Evolutionary conservation across 30 jellyfish, hydroid and myxozoan genomes (phyloP).

Genomic region (Nemopilema nomurai): DNA sequence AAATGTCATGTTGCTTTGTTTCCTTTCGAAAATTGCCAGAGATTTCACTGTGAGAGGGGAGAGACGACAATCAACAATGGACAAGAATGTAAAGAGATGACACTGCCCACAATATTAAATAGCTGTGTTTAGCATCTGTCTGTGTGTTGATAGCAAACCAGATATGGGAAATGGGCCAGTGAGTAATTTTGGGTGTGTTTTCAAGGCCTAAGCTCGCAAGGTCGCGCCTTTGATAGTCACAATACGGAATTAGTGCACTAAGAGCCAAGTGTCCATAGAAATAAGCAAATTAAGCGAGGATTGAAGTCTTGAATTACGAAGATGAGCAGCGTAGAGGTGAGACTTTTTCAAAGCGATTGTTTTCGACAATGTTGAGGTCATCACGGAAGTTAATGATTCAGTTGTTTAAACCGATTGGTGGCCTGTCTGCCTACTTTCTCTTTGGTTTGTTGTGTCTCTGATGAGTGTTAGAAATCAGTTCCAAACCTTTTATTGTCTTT

Average conservation of each 20-base stretch:
- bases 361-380: not conserved
- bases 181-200: slow-evolving; percentile 27
- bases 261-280: not conserved
- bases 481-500: too few species aligned
- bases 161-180: slow-evolving; percentile 24
- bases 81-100: not conserved
- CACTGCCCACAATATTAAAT: not conserved
- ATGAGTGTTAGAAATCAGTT: too few species aligned
- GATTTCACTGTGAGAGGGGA: not conserved
- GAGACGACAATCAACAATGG: not conserved
- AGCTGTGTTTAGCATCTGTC: slow-evolving; percentile 21
- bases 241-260: not conserved
- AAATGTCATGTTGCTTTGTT: not conserved
- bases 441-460: not conserved
- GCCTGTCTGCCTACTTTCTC: not conserved
- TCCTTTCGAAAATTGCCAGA: not conserved
- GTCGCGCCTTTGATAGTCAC: not conserved
- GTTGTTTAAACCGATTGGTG: not conserved
- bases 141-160: slow-evolving; percentile 22
- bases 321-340: slow-evolving; percentile 37
- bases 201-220: not conserved
- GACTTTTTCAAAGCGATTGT: not conserved
- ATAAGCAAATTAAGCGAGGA: slow-evolving; percentile 5
- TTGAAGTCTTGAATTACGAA: not conserved
- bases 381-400: not conserved